Conservation (phyloP, 2,113 vertebrate species). For the Columba janthina region DNA sequence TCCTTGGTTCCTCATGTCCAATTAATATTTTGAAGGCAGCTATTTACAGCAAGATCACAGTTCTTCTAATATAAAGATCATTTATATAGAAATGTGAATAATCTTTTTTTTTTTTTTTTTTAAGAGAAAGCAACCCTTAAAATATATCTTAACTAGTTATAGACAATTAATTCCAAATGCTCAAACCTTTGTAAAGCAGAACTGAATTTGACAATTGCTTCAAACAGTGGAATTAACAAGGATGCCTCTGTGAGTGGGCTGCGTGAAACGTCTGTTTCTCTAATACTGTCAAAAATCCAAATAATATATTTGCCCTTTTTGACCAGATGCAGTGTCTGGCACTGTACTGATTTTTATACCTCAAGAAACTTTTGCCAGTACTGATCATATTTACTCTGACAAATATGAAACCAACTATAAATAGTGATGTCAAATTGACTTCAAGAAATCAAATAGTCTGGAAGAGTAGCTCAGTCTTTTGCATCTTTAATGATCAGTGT, state of each 20-base stretch:
- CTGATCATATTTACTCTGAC: background rate
- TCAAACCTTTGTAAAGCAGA: background rate
- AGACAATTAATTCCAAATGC: slow-evolving; percentile 2
- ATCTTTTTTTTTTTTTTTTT: slow-evolving; percentile 44
- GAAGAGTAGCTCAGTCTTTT: background rate
- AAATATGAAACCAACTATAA: background rate
- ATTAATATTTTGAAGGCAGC: background rate
- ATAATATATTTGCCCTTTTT: background rate
- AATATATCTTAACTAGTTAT: slow-evolving; percentile 5
- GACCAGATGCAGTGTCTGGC: background rate
- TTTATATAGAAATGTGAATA: slow-evolving; percentile 42
- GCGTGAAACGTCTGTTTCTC: background rate
- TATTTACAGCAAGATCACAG: background rate
- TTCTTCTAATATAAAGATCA: slow-evolving; percentile 37
- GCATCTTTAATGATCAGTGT: background rate
- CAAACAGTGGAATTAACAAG: background rate
- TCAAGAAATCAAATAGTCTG: background rate
- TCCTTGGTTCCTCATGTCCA: background rate
- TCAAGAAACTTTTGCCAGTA: background rate
- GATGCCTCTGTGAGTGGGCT: background rate
- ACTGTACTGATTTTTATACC: background rate
- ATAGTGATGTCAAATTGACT: background rate
- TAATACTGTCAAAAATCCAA: background rate
- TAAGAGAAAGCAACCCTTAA: slow-evolving; percentile 37
- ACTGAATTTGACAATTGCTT: background rate